A percentile compares a stretch with the other conserved stretches of the same genome.
Conservation (phyloP, 2,113 vertebrate species). For the Aptenodytes patagonicus region DNA sequence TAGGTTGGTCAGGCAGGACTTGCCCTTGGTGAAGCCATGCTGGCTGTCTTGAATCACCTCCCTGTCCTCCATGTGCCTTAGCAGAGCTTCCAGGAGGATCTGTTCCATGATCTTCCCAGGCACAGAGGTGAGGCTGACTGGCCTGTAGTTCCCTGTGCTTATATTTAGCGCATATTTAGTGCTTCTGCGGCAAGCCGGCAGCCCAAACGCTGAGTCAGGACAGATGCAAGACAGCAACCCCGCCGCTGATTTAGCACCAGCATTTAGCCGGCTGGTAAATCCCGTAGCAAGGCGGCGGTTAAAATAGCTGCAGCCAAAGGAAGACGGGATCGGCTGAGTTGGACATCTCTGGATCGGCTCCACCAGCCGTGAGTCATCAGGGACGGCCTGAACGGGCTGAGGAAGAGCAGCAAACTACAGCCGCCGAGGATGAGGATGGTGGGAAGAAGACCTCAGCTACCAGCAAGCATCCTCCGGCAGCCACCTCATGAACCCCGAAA, state of each 20-base stretch:
- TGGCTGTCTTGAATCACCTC: too few relatives aligned
- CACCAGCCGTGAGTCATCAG: not conserved
- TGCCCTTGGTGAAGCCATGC: too few relatives aligned
- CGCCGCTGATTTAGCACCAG: not conserved
- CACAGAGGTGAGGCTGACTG: too few relatives aligned
- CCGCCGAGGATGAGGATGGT: not conserved
- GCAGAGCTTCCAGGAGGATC: too few relatives aligned
- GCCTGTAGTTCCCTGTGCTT: too few relatives aligned
- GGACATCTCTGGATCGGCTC: not conserved
- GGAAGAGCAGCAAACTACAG: not conserved
- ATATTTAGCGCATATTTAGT: not conserved
- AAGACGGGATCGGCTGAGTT: not conserved
- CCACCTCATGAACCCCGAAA: not conserved
- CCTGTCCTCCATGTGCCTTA: too few relatives aligned
- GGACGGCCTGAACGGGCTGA: not conserved
- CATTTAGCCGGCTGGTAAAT: not conserved
- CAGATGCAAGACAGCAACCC: accelerated
- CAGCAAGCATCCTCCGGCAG: too few relatives aligned
- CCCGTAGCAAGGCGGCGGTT: not conserved
- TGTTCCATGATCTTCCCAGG: too few relatives aligned
- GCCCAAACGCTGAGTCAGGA: not conserved
- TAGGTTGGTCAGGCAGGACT: too few relatives aligned
- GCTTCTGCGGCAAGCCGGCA: not conserved
- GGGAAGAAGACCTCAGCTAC: not conserved
- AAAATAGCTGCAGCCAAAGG: not conserved